Percentiles rank a stretch among this genome's conserved stretches.
Conservation (phyloP, 2,888 invertebrate species). For the Hipparchia sbordonii region DNA sequence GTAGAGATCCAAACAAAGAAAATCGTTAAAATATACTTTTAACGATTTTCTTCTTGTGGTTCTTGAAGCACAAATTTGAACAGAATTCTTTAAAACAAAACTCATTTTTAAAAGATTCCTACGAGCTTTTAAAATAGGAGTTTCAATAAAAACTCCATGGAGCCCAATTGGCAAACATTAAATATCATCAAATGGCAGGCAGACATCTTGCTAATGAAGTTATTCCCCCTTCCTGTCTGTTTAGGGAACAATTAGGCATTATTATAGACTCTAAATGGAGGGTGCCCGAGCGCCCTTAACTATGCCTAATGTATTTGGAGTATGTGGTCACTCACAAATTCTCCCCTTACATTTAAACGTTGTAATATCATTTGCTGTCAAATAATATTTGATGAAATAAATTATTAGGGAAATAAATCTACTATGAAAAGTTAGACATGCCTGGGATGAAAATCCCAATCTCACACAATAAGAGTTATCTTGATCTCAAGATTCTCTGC, state of each 20-base stretch:
- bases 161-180: conserved; percentile 2
- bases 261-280: conserved; percentile 63
- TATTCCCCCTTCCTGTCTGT: conserved; percentile 71
- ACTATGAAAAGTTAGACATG: too few species aligned
- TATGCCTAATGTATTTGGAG: conserved; percentile 32
- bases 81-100: background rate
- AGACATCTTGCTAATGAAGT: conserved; percentile 57
- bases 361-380: background rate
- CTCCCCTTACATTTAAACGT: background rate
- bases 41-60: too few species aligned
- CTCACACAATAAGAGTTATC: too few species aligned
- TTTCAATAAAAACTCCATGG: background rate
- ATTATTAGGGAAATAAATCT: too few species aligned
- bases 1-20: too few species aligned
- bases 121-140: background rate
- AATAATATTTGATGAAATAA: background rate
- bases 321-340: conserved; percentile 15
- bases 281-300: conserved; percentile 41
- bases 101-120: background rate
- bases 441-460: too few species aligned
- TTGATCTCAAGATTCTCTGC: too few species aligned
- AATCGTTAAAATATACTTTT: too few species aligned
- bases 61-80: too few species aligned
- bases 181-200: conserved; percentile 38
- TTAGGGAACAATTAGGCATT: conserved; percentile 77